Evolutionary conservation across 2,888 invertebrate genomes (phyloP).

Genomic region (Andrena flavipes): DNA sequence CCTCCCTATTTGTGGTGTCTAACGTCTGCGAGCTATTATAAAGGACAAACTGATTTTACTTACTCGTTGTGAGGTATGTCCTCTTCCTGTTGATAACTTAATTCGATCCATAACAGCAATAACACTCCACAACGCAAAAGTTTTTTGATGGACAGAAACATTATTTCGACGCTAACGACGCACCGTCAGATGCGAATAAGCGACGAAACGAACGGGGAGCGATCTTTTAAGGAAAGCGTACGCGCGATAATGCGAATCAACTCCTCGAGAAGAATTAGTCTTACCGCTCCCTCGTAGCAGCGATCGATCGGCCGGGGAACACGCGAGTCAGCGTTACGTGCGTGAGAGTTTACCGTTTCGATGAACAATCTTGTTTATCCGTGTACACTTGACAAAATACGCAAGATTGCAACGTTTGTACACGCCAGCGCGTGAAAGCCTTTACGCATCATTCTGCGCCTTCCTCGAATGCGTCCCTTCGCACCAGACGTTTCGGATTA

Average conservation of each 20-base stretch:
- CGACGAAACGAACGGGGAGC: conserved; percentile 1
- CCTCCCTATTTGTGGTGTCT: not conserved
- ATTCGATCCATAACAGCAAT: conserved; percentile 84
- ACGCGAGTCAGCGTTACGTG: conserved; percentile 59
- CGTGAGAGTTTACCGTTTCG: conserved; percentile 47
- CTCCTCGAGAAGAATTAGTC: conserved; percentile 50
- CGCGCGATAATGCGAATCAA: conserved; percentile 24
- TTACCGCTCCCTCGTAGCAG: conserved; percentile 58
- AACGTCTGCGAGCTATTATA: not conserved
- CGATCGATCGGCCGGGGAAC: conserved; percentile 59
- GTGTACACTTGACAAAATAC: not conserved
- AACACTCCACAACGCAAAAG: conserved; percentile 77
- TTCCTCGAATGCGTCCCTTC: conserved; percentile 5
- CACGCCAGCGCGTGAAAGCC: conserved; percentile 24
- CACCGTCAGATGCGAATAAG: not conserved
- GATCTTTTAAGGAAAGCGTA: conserved; percentile 20
- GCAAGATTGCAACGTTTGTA: conserved; percentile 3
- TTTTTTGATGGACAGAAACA: conserved; percentile 66
- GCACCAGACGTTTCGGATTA: conserved; percentile 3
- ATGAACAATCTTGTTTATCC: conserved; percentile 42
- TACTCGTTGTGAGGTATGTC: conserved; percentile 96
- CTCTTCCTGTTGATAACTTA: conserved; percentile 91
- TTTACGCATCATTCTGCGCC: conserved; percentile 3
- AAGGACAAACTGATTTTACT: conserved; percentile 84
- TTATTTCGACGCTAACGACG: conserved; percentile 53